Conservation (phyloP, 2,888 invertebrate species). For the Zonitis immaculata region DNA sequence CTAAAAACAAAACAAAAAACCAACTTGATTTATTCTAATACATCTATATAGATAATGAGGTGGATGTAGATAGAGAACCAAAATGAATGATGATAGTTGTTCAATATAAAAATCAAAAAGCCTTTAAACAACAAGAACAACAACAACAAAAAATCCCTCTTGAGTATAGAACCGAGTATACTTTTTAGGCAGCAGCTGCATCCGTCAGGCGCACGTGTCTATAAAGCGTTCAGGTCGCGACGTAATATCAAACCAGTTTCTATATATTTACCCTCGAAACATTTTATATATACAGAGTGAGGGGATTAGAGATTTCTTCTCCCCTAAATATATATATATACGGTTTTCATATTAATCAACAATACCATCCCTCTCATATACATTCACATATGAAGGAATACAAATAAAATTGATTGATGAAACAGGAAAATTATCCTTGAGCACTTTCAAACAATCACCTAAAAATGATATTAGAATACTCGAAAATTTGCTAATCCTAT, state of each 20-base stretch:
- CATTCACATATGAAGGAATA: neutral
- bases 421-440: neutral
- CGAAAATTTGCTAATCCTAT: no score
- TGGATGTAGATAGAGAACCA: no score
- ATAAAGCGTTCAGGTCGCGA: neutral
- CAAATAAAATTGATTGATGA: neutral
- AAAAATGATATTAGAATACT: no score
- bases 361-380: neutral
- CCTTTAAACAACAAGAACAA: neutral
- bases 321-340: no score
- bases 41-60: neutral
- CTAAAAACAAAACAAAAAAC: no score
- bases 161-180: neutral
- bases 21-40: no score
- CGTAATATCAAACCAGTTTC: neutral
- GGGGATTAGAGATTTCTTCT: neutral
- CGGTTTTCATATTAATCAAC: neutral
- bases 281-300: neutral
- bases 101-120: neutral
- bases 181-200: neutral
- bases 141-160: neutral
- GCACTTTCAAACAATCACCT: no score
- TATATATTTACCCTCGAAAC: neutral
- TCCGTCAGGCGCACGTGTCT: slow-evolving; percentile 2
- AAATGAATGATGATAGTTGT: neutral